A percentile compares a stretch with the other conserved stretches of the same genome.
phyloP scores from a whole-genome alignment of 1,140 invertebrate genomes.

The Stegodyphus dumicola region DNA sequence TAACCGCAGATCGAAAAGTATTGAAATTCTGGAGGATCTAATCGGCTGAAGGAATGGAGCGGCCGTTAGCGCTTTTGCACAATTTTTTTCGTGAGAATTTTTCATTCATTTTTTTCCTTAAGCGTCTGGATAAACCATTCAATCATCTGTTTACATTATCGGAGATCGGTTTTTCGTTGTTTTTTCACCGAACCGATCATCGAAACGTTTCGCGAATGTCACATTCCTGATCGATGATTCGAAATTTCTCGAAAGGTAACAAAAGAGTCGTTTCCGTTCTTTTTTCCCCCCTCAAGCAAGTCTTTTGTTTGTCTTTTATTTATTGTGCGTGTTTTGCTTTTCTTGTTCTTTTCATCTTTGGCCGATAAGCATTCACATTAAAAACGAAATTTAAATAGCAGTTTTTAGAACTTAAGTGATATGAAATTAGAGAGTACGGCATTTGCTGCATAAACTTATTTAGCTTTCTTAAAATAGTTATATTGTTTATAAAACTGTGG shows the following conservation, averaged over 20 bases:
- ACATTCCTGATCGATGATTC: conserved; percentile 35
- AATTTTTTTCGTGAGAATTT: too few relatives aligned
- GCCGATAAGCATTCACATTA: too few relatives aligned
- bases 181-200: conserved; percentile 29
- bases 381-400: too few relatives aligned
- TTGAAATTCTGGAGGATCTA: conserved; percentile 47
- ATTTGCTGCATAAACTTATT: too few relatives aligned
- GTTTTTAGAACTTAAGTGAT: too few relatives aligned
- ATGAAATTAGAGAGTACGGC: too few relatives aligned
- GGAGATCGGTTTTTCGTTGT: conserved; percentile 33
- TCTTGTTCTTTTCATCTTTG: too few relatives aligned
- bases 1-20: conserved; percentile 49
- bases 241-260: conserved; percentile 19
- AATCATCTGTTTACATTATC: conserved; percentile 53
- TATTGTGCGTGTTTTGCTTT: too few relatives aligned
- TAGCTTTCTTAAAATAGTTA: too few relatives aligned
- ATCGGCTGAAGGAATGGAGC: conserved; percentile 20
- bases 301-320: too few relatives aligned
- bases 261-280: background rate
- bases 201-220: conserved; percentile 17
- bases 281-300: background rate
- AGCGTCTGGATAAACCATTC: conserved; percentile 28
- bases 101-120: background rate
- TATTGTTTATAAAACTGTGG: too few relatives aligned
- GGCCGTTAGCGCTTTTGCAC: too few relatives aligned